phyloP scores from a whole-genome alignment of 2,888 invertebrate species.

The Agapetus fuscipes region DNA sequence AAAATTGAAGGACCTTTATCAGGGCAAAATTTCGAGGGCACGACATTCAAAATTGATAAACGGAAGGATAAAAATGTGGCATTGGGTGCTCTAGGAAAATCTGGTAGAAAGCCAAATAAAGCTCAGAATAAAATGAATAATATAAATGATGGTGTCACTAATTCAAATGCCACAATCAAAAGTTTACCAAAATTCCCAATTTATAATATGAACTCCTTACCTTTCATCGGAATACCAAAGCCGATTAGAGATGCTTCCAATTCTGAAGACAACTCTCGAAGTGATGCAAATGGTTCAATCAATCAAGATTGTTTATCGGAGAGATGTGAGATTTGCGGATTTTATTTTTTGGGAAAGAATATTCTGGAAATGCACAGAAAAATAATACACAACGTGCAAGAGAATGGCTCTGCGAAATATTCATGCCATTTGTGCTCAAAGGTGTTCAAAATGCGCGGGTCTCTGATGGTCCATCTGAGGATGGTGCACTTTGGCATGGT shows the following conservation, averaged over 20 bases:
- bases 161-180: conserved; percentile 1
- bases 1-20: too few species aligned
- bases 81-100: not conserved
- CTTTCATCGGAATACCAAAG: conserved; percentile 31
- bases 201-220: conserved; percentile 29
- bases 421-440: conserved; percentile 72
- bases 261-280: not conserved
- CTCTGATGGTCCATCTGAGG: conserved; percentile 69
- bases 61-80: not conserved
- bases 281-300: not conserved
- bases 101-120: conserved; percentile 4
- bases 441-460: conserved; percentile 72
- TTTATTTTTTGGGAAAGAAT: conserved; percentile 59
- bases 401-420: conserved; percentile 40
- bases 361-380: conserved; percentile 67
- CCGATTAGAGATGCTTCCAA: conserved; percentile 9
- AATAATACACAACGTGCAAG: conserved; percentile 51
- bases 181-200: conserved; percentile 5
- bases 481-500: conserved; percentile 63
- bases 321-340: conserved; percentile 59
- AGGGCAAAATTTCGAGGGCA: not conserved
- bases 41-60: not conserved
- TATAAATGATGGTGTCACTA: not conserved
- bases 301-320: conserved; percentile 9
- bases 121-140: not conserved